Evolutionary conservation across 2,797 vertebrate species (phyloP).

Genomic region (Leuciscus waleckii): DNA sequence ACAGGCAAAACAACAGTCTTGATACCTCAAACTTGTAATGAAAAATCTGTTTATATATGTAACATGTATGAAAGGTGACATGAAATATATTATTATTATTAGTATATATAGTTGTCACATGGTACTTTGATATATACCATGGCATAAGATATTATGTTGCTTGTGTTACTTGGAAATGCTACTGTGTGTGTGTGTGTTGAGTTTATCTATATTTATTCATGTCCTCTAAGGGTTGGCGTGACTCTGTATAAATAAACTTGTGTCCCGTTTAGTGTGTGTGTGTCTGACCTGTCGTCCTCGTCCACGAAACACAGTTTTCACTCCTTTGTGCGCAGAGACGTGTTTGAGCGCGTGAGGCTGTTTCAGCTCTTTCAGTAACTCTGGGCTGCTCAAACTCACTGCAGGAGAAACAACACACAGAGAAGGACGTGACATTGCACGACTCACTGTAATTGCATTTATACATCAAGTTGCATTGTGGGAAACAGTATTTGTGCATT

Average conservation of each 20-base stretch:
- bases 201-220: not conserved
- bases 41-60: not conserved
- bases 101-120: not conserved
- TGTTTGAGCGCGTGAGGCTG: slow-evolving; percentile 55
- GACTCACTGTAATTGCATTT: not conserved
- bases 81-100: not conserved
- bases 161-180: not conserved
- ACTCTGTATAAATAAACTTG: not conserved
- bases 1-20: not conserved
- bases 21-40: not conserved
- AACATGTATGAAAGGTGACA: not conserved
- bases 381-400: slow-evolving; percentile 59
- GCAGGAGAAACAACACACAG: not conserved
- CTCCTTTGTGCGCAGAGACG: slow-evolving; percentile 43
- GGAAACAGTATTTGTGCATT: no score
- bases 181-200: not conserved
- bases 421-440: not conserved
- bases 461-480: not conserved
- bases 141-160: not conserved
- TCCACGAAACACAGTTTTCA: slow-evolving; percentile 60
- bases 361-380: slow-evolving; percentile 59
- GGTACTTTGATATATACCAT: not conserved
- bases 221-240: not conserved
- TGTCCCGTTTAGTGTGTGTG: not conserved
- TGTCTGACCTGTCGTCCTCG: slow-evolving; percentile 52